These are phyloP conservation scores for Palythoa heliodiscus DNA, from an alignment of 92 coral and sea anemone species.

Conservation along the genomic window DNA sequence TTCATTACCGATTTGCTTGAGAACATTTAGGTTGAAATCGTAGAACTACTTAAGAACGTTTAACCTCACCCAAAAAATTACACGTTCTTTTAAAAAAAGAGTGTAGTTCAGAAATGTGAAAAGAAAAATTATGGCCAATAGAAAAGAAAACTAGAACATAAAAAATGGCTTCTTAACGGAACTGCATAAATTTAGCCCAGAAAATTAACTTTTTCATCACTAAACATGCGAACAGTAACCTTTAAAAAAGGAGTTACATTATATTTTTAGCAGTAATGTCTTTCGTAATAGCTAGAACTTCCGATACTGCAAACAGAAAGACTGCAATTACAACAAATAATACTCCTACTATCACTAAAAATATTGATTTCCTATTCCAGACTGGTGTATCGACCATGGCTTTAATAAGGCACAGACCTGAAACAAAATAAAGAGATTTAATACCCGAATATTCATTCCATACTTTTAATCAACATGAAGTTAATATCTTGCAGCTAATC, in stretches of 20 bases:
- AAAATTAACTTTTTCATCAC: no score
- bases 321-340: conserved; percentile 77
- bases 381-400: conserved; percentile 57
- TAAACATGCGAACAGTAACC: no score
- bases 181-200: no score
- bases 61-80: no score
- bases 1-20: no score
- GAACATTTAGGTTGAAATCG: no score
- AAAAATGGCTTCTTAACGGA: no score
- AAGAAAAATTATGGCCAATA: no score
- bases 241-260: neutral
- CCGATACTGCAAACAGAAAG: conserved; percentile 88
- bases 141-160: no score
- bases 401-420: conserved; percentile 80
- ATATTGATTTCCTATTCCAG: conserved; percentile 49
- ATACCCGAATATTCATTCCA: neutral
- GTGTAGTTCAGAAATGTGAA: no score
- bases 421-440: neutral
- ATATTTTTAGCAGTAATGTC: conserved; percentile 60
- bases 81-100: no score
- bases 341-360: conserved; percentile 63
- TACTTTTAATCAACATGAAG: neutral
- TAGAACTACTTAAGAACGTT: no score
- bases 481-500: neutral
- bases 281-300: conserved; percentile 79